Base-by-base conservation (phyloP, 2,797 vertebrate genomes). In the Crotalus adamanteus region DNA sequence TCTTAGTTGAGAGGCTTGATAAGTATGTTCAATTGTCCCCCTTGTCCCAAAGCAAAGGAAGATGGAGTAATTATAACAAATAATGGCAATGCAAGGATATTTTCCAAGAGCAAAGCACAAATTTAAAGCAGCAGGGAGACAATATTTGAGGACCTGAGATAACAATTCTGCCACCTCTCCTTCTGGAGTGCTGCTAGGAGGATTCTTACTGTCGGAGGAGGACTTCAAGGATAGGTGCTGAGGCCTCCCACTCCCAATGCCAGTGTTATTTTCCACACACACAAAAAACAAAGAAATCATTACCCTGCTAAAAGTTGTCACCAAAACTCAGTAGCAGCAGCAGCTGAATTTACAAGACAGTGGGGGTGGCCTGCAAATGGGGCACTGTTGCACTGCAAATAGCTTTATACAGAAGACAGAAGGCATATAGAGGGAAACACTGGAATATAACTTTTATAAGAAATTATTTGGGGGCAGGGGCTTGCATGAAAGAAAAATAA, bases 21-120 rank as follows among this genome's bases (percentile, higher is more conserved):
- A 89, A 92, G 60, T 88, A 55, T 89, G 92, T 94, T 87, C 65
- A 88, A 93, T 94, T 37, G 60, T 87, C 26, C 31, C 87, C 51
- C 22, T 47, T 94, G 90, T 60, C 78, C 87, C 31, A 88, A 9
- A 93, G 25, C 51, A 92, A 89, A 94, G 91, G 61, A 51, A 91
- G n/a, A 92, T 78, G 61, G 55, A 85, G 16, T 55, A 88, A 91
- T 60, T 91, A 37, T 88, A 90, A 92, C 65, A 47, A 83, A 93
- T 47, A 25, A 92, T 87, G 60, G 28, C 56, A 78, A 47, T 83
- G 25, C 56, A 90, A 92, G 65, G 22, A 37, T 31, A 47, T 90
- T 90, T 86, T 91, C 89, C 93, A 4, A 25, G 56, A 92, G 31
- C 1, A 11, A 22, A 11, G 37, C 5, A 0, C 3, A 57, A 61